Evolutionary conservation across 2,797 vertebrate genomes (phyloP), one percentile per base, ranked within the genome.

Genomic region (Eutrigla gurnardus): DNA sequence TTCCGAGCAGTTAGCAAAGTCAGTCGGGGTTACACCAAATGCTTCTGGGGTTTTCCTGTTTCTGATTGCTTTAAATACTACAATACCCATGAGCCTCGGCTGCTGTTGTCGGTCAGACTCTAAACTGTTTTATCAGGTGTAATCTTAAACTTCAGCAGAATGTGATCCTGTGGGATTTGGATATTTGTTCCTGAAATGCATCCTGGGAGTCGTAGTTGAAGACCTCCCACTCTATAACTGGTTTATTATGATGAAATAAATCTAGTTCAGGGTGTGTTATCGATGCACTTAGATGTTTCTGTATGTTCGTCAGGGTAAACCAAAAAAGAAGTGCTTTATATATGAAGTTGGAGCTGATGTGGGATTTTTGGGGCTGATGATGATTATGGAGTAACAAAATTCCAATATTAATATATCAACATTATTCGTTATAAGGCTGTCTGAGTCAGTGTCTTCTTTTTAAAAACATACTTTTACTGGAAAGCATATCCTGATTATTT

Each of bases 21-120:
- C 36, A n/a, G 36, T 58, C 6, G 18, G n/a, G n/a, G n/a, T n/a
- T n/a, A n/a, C n/a, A 57, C 35, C 5, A 0, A 17, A 57, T 17
- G 54, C n/a, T 37, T 57, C 11, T 17, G 53, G 25, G 25, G 25
- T 25, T 25, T 25, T 25, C 25, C 2, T 25, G 25, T 25, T 53
- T 33, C 52, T 49, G 47, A 50, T 2, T 9, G 49, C 18, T 52
- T 25, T 13, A 13, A 32, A 53, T 10, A 40, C 55, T 46, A 13
- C 59, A 61, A 32, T 32, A 15, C 25, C 40, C 40, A 61, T 61
- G 59, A 61, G 40, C 59, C 59, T 40, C 17, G 2, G 61, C 61
- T 36, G 61, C 43, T 36, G 45, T 45, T 17, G 60, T 5, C 9
- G 9, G 4, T 25, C 58, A 15, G 25, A 61, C 33, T 45, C 25